Percentiles rank a stretch among this genome's conserved stretches.
phyloP scores from a whole-genome alignment of 2,113 vertebrate species.

The Theristicus caerulescens region DNA sequence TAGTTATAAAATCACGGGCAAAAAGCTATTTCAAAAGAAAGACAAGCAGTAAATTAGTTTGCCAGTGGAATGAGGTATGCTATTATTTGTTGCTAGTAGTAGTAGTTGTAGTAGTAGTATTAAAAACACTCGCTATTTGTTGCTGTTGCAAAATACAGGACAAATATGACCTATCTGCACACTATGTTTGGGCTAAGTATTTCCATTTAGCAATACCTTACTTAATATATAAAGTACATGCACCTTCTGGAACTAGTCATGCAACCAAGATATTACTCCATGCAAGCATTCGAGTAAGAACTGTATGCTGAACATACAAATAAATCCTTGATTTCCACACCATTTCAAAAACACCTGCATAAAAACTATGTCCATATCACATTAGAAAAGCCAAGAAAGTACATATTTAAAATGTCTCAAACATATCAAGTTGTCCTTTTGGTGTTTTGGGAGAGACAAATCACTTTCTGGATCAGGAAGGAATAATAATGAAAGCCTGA shows the following conservation, averaged over 20 bases:
- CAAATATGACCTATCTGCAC: neutral
- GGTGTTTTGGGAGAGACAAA: neutral
- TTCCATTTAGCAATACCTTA: neutral
- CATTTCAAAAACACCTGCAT: neutral
- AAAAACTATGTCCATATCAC: neutral
- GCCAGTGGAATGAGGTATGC: neutral
- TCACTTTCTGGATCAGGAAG: neutral
- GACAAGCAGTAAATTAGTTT: neutral
- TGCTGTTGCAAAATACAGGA: neutral
- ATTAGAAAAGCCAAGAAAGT: neutral
- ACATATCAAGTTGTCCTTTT: neutral
- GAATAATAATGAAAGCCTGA: neutral
- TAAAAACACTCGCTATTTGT: neutral
- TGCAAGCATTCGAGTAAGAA: neutral
- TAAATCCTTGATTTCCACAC: neutral
- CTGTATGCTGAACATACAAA: neutral
- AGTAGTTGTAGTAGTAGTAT: neutral
- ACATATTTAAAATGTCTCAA: neutral
- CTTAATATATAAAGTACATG: neutral
- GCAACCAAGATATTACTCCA: neutral
- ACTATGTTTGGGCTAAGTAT: neutral
- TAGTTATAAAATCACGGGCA: neutral
- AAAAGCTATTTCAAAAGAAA: conserved; percentile 1
- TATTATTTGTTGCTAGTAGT: neutral
- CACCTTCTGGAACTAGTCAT: neutral